Conservation (phyloP, 30 jellyfish, hydroid and myxozoan species). For the Turritopsis dohrnii region DNA sequence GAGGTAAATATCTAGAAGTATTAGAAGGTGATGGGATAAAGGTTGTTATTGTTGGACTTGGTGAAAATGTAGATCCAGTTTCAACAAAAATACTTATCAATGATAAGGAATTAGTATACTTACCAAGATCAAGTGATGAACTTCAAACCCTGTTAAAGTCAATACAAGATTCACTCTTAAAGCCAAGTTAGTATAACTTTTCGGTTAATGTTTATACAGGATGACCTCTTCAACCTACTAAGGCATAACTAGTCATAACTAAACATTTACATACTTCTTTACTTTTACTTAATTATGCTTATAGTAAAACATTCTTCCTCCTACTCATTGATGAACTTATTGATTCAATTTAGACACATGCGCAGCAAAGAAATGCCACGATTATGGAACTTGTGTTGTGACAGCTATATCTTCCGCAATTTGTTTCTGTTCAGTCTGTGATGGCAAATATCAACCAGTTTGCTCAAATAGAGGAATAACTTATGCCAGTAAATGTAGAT, state of each 20-base stretch:
- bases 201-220: too few species aligned
- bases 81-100: neutral
- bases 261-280: too few species aligned
- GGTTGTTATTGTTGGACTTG: conserved; percentile 20
- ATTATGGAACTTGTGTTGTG: conserved; percentile 16
- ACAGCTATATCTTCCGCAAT: neutral
- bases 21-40: neutral
- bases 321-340: neutral
- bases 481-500: conserved; percentile 77
- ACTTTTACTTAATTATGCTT: too few species aligned
- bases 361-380: conserved; percentile 1
- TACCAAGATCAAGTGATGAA: neutral
- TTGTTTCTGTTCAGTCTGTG: conserved; percentile 73
- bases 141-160: neutral
- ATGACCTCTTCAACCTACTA: too few species aligned
- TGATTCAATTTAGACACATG: neutral
- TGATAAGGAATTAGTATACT: neutral
- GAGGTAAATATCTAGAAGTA: neutral
- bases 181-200: neutral
- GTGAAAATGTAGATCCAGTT: conserved; percentile 17
- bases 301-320: neutral
- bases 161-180: neutral
- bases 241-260: too few species aligned
- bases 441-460: conserved; percentile 32
- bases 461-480: conserved; percentile 69